phyloP scores from a whole-genome alignment of 2,888 invertebrate genomes.

The Acanthosepion esculentum region DNA sequence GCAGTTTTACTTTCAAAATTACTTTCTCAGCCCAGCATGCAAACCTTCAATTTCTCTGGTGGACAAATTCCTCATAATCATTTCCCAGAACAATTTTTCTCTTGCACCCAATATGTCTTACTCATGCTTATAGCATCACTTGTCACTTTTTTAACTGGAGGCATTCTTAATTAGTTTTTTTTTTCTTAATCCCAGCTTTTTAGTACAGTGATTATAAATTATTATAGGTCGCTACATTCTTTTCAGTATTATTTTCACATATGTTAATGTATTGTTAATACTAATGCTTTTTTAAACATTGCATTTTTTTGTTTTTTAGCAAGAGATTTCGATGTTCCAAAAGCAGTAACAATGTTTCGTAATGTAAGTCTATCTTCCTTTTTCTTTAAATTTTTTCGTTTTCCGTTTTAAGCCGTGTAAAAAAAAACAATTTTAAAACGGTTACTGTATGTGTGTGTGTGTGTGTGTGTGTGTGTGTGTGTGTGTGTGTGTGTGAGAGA shows the following conservation, averaged over 20 bases:
- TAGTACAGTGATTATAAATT: background rate
- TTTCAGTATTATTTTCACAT: background rate
- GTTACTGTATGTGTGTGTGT: no score
- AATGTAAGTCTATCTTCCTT: constrained; percentile 81
- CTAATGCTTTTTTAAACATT: background rate
- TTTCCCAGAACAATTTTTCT: background rate
- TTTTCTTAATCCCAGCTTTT: background rate
- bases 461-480: no score
- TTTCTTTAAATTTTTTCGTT: background rate
- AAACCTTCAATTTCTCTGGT: background rate
- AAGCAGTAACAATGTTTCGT: constrained; percentile 92
- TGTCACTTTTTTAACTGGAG: no score
- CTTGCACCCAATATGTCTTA: background rate
- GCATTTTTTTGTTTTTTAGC: constrained; percentile 78
- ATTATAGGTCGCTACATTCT: background rate
- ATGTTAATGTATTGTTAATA: background rate
- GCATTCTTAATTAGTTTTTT: background rate
- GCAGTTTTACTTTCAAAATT: background rate
- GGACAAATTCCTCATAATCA: background rate
- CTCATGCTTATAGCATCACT: background rate
- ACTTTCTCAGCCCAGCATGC: background rate
- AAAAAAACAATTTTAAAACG: no score
- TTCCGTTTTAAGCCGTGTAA: background rate
- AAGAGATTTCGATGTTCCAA: constrained; percentile 87
- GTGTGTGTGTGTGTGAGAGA: no score